phyloP scores from a whole-genome alignment of 2,113 vertebrate genomes.

The Trogon melanurus region DNA sequence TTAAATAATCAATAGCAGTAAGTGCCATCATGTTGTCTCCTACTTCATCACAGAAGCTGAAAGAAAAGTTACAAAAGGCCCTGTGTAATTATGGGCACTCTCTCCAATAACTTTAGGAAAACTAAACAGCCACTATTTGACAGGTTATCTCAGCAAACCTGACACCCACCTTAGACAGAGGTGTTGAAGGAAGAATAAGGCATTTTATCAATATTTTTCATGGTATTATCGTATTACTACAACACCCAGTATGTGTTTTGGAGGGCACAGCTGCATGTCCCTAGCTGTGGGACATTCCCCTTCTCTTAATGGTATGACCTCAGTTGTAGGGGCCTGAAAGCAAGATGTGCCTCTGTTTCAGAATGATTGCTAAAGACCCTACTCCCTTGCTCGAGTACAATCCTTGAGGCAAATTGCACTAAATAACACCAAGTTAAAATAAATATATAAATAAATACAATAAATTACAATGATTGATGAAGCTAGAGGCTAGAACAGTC shows the following conservation, averaged over 20 bases:
- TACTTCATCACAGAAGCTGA: constrained; percentile 15
- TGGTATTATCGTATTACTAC: not conserved
- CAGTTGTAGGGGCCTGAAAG: not conserved
- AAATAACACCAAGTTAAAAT: not conserved
- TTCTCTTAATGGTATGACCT: not conserved
- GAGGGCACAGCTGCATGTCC: not conserved
- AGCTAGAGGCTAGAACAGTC: no score
- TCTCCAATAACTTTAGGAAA: constrained; percentile 43
- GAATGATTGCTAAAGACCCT: not conserved
- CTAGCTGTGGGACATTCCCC: not conserved
- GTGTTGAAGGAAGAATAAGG: not conserved
- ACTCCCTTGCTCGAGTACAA: not conserved
- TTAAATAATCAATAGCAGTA: constrained; percentile 65
- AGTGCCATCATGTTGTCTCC: constrained; percentile 32
- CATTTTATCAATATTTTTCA: not conserved
- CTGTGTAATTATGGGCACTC: not conserved
- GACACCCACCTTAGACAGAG: not conserved
- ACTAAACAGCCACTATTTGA: constrained; percentile 41
- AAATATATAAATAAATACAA: not conserved
- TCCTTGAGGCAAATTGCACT: not conserved
- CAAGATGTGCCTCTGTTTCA: not conserved
- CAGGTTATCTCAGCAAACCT: not conserved
- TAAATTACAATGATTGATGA: not conserved
- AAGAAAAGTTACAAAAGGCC: constrained; percentile 23
- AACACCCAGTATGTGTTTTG: not conserved